Percentiles rank a stretch among this genome's conserved stretches.
Evolutionary conservation across 2,888 invertebrate species (phyloP).

Genomic region (Pheosia tremula): DNA sequence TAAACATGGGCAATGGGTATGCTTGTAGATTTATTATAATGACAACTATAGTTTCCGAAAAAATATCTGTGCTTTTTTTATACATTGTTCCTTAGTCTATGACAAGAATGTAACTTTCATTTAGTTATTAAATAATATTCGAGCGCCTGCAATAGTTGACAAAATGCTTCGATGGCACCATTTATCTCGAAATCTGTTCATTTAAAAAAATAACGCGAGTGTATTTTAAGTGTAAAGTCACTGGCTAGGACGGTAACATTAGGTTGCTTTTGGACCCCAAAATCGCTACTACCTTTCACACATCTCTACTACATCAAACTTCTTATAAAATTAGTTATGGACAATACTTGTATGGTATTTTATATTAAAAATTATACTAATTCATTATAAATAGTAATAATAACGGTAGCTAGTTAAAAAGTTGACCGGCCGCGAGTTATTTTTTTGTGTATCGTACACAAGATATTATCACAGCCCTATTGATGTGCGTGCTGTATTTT

Average conservation of each 20-base stretch:
- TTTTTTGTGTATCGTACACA: slow-evolving; percentile 46
- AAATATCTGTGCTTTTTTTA: no score
- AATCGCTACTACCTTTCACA: slow-evolving; percentile 52
- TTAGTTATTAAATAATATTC: slow-evolving; percentile 35
- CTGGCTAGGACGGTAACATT: slow-evolving; percentile 75
- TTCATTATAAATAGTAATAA: slow-evolving; percentile 51
- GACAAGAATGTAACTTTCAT: slow-evolving; percentile 33
- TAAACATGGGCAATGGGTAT: no score
- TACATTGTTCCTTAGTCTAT: slow-evolving; percentile 36
- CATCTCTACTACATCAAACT: slow-evolving; percentile 63
- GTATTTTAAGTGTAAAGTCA: slow-evolving; percentile 49
- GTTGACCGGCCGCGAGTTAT: slow-evolving; percentile 66
- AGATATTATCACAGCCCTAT: slow-evolving; percentile 78
- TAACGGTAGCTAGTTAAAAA: slow-evolving; percentile 45
- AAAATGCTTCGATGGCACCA: slow-evolving; percentile 50
- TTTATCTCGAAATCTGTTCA: slow-evolving; percentile 18
- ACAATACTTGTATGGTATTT: slow-evolving; percentile 80
- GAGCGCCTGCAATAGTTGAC: slow-evolving; percentile 40
- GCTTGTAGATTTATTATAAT: no score
- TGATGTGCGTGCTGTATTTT: slow-evolving; percentile 72
- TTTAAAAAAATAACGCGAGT: slow-evolving; percentile 33
- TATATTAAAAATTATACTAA: slow-evolving; percentile 58
- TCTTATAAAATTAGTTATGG: slow-evolving; percentile 53
- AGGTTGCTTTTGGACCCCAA: slow-evolving; percentile 56
- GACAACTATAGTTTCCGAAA: no score